Percentiles rank a stretch among this genome's conserved stretches.
Evolutionary conservation across 2,888 invertebrate genomes (phyloP).

Genomic region (Parapristionchus giblindavisi): DNA sequence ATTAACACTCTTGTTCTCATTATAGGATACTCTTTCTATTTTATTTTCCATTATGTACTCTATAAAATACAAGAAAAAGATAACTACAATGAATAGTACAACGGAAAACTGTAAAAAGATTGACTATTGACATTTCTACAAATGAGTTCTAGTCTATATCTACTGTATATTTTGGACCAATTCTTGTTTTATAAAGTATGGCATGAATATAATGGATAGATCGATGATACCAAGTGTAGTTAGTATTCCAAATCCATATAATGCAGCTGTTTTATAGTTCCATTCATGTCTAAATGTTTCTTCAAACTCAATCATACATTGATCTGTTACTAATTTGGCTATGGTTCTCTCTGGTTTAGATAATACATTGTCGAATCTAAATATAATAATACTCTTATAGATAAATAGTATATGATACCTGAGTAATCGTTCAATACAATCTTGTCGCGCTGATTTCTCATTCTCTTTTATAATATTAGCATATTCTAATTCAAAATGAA

Average conservation of each 20-base stretch:
- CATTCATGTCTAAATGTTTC: slow-evolving; percentile 52
- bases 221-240: slow-evolving; percentile 62
- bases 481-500: slow-evolving; percentile 23
- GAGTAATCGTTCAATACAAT: slow-evolving; percentile 42
- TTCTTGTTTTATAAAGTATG: background rate
- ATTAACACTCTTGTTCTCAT: too few species aligned
- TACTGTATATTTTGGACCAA: background rate
- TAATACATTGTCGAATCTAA: background rate
- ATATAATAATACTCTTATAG: background rate
- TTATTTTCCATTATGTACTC: too few species aligned
- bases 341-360: background rate
- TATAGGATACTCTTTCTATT: too few species aligned
- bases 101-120: too few species aligned
- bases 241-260: slow-evolving; percentile 67
- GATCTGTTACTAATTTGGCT: background rate
- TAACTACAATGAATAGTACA: too few species aligned
- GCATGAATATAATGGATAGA: too few species aligned
- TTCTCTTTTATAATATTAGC: background rate
- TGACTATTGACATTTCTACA: too few species aligned
- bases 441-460: slow-evolving; percentile 5
- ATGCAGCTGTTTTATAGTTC: slow-evolving; percentile 64
- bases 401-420: slow-evolving; percentile 17
- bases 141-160: background rate
- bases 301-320: background rate
- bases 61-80: too few species aligned